phyloP scores from a whole-genome alignment of 2,888 invertebrate genomes.

The Mythimna lalbum region DNA sequence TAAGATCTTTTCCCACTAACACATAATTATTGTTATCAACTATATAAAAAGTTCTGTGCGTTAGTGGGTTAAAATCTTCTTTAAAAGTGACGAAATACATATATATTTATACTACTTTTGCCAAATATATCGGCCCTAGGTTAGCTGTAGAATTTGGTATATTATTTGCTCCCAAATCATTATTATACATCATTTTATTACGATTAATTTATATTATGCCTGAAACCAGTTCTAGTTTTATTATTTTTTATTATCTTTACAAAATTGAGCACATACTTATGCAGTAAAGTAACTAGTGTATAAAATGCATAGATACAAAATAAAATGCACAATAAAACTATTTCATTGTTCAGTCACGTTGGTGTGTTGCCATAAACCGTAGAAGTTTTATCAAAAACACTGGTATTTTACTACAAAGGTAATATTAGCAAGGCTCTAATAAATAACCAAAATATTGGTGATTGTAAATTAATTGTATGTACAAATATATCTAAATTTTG shows the following conservation, averaged over 20 bases:
- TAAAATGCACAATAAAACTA: constrained; percentile 69
- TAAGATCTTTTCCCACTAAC: constrained; percentile 51
- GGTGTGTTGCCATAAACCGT: constrained; percentile 54
- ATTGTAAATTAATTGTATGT: constrained; percentile 60
- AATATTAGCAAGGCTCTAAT: constrained; percentile 52
- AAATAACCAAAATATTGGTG: constrained; percentile 65
- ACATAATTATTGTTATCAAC: constrained; percentile 30
- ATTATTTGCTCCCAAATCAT: constrained; percentile 58
- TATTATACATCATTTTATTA: constrained; percentile 55
- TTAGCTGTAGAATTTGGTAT: constrained; percentile 56
- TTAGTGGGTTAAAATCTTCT: constrained; percentile 45
- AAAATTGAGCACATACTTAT: constrained; percentile 77
- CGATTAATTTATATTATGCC: constrained; percentile 61
- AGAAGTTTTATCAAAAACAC: constrained; percentile 52
- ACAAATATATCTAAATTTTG: constrained; percentile 61
- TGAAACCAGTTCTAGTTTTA: constrained; percentile 46
- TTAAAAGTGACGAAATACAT: constrained; percentile 30
- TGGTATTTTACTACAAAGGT: constrained; percentile 51
- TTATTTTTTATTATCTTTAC: constrained; percentile 60
- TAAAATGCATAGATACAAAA: constrained; percentile 72
- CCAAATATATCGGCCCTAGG: constrained; percentile 45
- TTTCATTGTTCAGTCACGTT: constrained; percentile 68
- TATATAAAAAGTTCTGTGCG: constrained; percentile 13
- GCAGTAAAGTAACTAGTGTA: constrained; percentile 72
- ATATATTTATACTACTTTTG: constrained; percentile 52